Evolutionary conservation across 2,888 invertebrate genomes (phyloP).

Genomic region (Osmoderma eremita): DNA sequence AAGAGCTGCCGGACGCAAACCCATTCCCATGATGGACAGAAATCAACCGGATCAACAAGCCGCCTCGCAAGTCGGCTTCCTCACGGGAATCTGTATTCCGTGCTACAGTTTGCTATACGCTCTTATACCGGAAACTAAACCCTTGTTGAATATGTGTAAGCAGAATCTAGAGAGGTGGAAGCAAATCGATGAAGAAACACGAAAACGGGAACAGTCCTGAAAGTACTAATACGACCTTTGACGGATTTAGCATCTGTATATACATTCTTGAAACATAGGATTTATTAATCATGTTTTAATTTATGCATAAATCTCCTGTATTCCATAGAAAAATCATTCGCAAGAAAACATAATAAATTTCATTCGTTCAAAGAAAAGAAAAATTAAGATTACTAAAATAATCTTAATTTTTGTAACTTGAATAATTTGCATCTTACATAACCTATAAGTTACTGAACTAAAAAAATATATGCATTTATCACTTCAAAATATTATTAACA

Average conservation of each 20-base stretch:
- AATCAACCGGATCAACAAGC: conserved; percentile 78
- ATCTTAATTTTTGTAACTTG: too few relatives aligned
- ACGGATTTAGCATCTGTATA: background rate
- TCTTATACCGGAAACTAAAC: conserved; percentile 76
- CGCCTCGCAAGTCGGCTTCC: conserved; percentile 82
- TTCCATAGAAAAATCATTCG: too few relatives aligned
- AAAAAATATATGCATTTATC: too few relatives aligned
- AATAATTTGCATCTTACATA: too few relatives aligned
- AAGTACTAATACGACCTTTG: background rate
- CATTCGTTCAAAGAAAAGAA: too few relatives aligned
- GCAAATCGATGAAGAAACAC: conserved; percentile 58
- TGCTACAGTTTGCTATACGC: conserved; percentile 77
- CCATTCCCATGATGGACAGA: conserved; percentile 78
- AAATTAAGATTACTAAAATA: too few relatives aligned
- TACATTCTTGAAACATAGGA: background rate
- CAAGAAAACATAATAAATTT: too few relatives aligned
- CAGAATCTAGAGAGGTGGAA: conserved; percentile 73
- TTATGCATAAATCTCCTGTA: too few relatives aligned
- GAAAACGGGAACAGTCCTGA: conserved; percentile 13
- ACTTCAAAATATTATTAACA: too few relatives aligned
- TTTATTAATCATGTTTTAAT: too few relatives aligned
- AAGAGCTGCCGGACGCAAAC: conserved; percentile 68
- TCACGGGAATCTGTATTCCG: conserved; percentile 82
- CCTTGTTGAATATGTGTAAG: conserved; percentile 75
- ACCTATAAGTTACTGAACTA: too few relatives aligned